These are phyloP conservation scores for Aythya baeri DNA, from an alignment of 2,113 vertebrate genomes.

Conservation along the genomic window DNA sequence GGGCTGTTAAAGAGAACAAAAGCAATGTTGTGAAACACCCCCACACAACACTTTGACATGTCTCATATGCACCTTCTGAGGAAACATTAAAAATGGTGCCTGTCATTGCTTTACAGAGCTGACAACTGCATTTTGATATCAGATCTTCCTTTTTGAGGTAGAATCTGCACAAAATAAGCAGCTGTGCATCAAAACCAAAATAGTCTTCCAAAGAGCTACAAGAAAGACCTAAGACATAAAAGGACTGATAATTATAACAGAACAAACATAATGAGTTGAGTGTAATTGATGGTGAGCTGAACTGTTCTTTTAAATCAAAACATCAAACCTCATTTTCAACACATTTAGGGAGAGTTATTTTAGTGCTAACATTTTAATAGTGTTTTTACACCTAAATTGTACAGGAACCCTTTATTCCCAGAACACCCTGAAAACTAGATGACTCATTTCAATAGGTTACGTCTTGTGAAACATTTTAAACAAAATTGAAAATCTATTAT, in stretches of 20 bases:
- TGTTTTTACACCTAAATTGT: slow-evolving; percentile 6
- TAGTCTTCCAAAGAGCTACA: slow-evolving; percentile 39
- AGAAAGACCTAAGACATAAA: slow-evolving; percentile 58
- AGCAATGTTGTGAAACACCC: background rate
- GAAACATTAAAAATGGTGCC: background rate
- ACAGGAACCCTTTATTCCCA: background rate
- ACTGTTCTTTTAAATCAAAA: slow-evolving; percentile 26
- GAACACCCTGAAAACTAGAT: slow-evolving; percentile 18
- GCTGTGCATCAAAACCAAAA: slow-evolving; percentile 52
- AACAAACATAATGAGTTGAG: slow-evolving; percentile 31
- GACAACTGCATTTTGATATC: slow-evolving; percentile 6
- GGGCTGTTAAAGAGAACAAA: background rate
- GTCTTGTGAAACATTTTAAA: slow-evolving; percentile 49
- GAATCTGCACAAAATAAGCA: slow-evolving; percentile 51
- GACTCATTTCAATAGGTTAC: slow-evolving; percentile 54
- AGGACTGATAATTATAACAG: slow-evolving; percentile 57
- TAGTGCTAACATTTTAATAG: slow-evolving; percentile 17
- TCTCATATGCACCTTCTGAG: background rate
- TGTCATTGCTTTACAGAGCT: slow-evolving; percentile 1
- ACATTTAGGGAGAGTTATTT: background rate
- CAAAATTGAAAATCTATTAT: slow-evolving; percentile 63
- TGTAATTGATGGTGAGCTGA: slow-evolving; percentile 32
- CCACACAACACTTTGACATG: slow-evolving; percentile 8
- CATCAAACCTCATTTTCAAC: slow-evolving; percentile 5
- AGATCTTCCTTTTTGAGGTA: slow-evolving; percentile 16